Evolutionary conservation across 2,888 invertebrate genomes (phyloP), one percentile per base, ranked within the genome.

Genomic region (Dryocosmus kuriphilus): DNA sequence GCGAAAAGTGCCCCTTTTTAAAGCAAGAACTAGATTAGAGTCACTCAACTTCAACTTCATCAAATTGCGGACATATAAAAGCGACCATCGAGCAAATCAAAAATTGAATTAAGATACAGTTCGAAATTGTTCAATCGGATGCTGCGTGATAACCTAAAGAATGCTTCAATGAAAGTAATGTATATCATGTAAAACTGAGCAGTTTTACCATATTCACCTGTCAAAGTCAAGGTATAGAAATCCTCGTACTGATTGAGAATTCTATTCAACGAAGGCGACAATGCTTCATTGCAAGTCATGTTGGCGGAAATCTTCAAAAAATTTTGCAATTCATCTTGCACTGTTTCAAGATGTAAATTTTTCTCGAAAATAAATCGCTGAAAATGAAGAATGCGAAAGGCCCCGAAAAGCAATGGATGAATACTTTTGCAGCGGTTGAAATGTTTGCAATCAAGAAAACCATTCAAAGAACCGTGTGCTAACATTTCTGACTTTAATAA

Each of bases 381-480:
- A 80, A 89, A 88, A 84, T 88, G 89, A 60, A 89, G 76, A 55
- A 85, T 81, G 80, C 89, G 85, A 32, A 88, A 82, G 30, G 84
- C 88, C n/a, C 74, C 82, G 77, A 86, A 35, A 4, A 80, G 74
- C 51, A 89, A 77, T 8, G 89, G 88, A 83, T 89, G 88, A n/a
- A n/a, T n/a, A n/a, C n/a, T n/a, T n/a, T n/a, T n/a, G n/a, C n/a
- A n/a, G n/a, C n/a, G n/a, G n/a, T n/a, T n/a, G n/a, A n/a, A n/a
- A n/a, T n/a, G n/a, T n/a, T 90, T 90, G 75, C 90, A 82, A 19
- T 86, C 85, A 14, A 90, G 79, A 78, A 89, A 89, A 32, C 88
- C 83, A 80, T 85, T 83, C 74, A 85, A 80, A 0, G 89, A 90
- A 14, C 89, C 89, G 41, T 78, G 78, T 0, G 88, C 89, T 82